phyloP scores from a whole-genome alignment of 2,113 vertebrate genomes.

The Crotalus tigris region DNA sequence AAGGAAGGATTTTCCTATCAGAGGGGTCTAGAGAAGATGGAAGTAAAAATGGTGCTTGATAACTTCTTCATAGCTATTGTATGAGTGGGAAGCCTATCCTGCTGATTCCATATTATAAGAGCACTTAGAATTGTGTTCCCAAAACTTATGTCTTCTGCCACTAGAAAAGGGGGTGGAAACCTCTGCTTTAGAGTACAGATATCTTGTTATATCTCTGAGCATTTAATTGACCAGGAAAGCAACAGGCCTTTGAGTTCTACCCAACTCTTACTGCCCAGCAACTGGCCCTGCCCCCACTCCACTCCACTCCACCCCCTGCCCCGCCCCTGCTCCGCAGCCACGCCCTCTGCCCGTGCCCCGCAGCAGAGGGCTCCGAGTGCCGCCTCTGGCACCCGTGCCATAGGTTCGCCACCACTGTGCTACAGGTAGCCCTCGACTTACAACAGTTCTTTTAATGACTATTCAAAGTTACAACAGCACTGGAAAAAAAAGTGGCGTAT shows the following conservation, averaged over 20 bases:
- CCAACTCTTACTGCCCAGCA: too few species aligned
- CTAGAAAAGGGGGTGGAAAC: neutral
- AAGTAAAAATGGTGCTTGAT: neutral
- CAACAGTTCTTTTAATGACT: neutral
- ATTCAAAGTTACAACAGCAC: too few species aligned
- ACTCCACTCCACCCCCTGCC: too few species aligned
- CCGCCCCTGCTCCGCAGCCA: too few species aligned
- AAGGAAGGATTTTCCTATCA: neutral
- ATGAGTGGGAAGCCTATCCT: neutral
- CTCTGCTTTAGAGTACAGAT: neutral
- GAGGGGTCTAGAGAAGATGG: neutral
- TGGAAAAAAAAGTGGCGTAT: neutral
- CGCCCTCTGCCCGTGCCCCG: too few species aligned
- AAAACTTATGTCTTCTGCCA: neutral
- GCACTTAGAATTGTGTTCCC: neutral
- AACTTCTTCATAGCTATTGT: neutral
- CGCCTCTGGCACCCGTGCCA: too few species aligned
- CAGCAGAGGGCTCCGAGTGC: too few species aligned
- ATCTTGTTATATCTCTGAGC: neutral
- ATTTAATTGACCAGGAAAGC: neutral
- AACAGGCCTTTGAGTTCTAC: neutral
- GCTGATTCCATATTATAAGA: neutral
- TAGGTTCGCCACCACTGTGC: neutral
- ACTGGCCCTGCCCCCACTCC: too few species aligned
- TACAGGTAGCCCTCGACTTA: neutral